Evolutionary conservation across 2,888 invertebrate species (phyloP).

Genomic region (Drosophila infuscata): DNA sequence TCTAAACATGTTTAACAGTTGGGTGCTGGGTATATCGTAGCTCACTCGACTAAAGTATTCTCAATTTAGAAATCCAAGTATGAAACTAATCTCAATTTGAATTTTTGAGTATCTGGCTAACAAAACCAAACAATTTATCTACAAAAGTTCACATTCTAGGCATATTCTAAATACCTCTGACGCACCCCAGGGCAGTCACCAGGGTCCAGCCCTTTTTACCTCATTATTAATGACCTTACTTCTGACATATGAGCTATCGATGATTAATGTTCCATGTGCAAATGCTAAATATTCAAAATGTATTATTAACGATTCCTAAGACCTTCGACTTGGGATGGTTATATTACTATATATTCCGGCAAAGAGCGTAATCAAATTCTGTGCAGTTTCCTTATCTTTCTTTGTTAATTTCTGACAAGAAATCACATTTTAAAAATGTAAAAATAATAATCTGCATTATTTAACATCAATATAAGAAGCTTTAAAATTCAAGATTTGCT

Average conservation of each 20-base stretch:
- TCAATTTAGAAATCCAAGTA: too few relatives aligned
- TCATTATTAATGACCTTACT: neutral
- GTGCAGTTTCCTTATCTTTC: neutral
- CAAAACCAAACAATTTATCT: neutral
- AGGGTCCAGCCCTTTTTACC: neutral
- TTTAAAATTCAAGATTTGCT: neutral
- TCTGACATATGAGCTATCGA: neutral
- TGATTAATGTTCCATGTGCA: neutral
- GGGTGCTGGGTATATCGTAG: too few relatives aligned
- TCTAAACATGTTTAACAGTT: too few relatives aligned
- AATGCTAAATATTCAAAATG: too few relatives aligned
- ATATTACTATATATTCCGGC: neutral
- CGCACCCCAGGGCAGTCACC: neutral
- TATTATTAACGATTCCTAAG: neutral
- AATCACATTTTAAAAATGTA: neutral
- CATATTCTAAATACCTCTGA: neutral
- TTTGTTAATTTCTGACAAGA: neutral
- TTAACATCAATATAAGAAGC: neutral
- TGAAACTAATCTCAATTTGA: too few relatives aligned
- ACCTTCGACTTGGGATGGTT: neutral
- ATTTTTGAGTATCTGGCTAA: neutral
- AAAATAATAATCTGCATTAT: neutral
- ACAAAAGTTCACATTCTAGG: neutral
- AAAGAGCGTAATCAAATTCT: neutral
- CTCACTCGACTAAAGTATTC: too few relatives aligned